Percentiles rank a stretch among this genome's conserved stretches.
Conservation (phyloP, 2,113 vertebrate species). For the Peromyscus californicus region DNA sequence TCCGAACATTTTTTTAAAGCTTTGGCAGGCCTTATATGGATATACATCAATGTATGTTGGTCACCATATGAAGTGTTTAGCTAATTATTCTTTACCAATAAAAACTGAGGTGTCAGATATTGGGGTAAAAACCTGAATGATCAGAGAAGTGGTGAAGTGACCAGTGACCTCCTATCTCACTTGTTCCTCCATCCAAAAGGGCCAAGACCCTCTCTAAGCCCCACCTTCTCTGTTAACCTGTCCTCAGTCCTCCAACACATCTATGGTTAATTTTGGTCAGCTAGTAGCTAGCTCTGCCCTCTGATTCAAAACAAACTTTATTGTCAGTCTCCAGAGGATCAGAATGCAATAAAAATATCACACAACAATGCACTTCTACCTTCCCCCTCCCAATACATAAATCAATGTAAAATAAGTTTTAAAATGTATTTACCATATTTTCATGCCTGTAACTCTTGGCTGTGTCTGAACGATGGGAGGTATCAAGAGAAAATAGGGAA, state of each 20-base stretch:
- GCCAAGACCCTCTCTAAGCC: too few species aligned
- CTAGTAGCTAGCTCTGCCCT: neutral
- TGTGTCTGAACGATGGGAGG: neutral
- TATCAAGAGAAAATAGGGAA: neutral
- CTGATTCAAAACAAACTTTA: neutral
- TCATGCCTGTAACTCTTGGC: neutral
- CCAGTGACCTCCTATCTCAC: too few species aligned
- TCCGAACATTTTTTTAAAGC: too few species aligned
- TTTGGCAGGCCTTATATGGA: too few species aligned
- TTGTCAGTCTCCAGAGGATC: neutral
- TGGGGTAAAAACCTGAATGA: too few species aligned
- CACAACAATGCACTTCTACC: neutral
- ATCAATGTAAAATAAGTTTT: neutral
- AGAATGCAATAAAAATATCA: neutral
- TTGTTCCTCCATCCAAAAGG: too few species aligned
- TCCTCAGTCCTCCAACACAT: neutral
- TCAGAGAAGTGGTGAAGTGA: too few species aligned
- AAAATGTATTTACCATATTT: neutral
- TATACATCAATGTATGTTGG: too few species aligned
- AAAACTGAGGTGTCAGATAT: too few species aligned
- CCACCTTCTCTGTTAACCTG: neutral
- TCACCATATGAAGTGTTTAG: too few species aligned
- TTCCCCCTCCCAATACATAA: too few species aligned
- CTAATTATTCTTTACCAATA: too few species aligned
- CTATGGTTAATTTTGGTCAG: neutral